phyloP scores from a whole-genome alignment of 2,888 invertebrate genomes.

The Ophraella communa region DNA sequence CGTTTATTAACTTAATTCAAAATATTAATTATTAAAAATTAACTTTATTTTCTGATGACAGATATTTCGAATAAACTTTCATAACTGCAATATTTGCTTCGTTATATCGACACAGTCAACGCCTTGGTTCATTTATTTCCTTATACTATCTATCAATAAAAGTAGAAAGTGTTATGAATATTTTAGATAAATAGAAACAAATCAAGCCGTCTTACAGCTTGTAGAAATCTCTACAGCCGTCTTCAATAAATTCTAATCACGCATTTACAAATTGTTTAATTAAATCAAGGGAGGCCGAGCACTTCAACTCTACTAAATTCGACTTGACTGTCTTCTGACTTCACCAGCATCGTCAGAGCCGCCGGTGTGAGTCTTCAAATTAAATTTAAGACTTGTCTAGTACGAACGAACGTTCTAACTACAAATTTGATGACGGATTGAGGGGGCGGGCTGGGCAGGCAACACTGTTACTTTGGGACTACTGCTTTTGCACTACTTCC shows the following conservation, averaged over 20 bases:
- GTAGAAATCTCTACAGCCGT: slow-evolving; percentile 50
- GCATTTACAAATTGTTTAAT: slow-evolving; percentile 61
- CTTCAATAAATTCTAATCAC: slow-evolving; percentile 58
- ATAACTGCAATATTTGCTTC: too few relatives aligned
- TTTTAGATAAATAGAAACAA: slow-evolving; percentile 10
- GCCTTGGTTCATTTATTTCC: too few relatives aligned
- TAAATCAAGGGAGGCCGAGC: slow-evolving; percentile 54
- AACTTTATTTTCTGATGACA: too few relatives aligned
- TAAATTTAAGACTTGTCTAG: slow-evolving; percentile 51
- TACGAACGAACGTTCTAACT: slow-evolving; percentile 39
- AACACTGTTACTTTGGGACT: slow-evolving; percentile 35
- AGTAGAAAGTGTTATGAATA: too few relatives aligned
- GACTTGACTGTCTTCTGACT: slow-evolving; percentile 48
- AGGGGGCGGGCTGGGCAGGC: not conserved
- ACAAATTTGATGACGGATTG: slow-evolving; percentile 33
- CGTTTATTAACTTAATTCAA: too few relatives aligned
- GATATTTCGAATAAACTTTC: too few relatives aligned
- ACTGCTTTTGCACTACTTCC: slow-evolving; percentile 25
- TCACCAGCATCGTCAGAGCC: slow-evolving; percentile 42
- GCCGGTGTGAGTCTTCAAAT: slow-evolving; percentile 49
- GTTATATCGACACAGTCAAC: too few relatives aligned
- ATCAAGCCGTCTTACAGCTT: slow-evolving; percentile 36
- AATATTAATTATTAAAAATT: too few relatives aligned
- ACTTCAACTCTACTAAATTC: slow-evolving; percentile 31
- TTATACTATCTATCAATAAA: too few relatives aligned